phyloP scores from a whole-genome alignment of 2,888 invertebrate genomes.

The Teleogryllus oceanicus region DNA sequence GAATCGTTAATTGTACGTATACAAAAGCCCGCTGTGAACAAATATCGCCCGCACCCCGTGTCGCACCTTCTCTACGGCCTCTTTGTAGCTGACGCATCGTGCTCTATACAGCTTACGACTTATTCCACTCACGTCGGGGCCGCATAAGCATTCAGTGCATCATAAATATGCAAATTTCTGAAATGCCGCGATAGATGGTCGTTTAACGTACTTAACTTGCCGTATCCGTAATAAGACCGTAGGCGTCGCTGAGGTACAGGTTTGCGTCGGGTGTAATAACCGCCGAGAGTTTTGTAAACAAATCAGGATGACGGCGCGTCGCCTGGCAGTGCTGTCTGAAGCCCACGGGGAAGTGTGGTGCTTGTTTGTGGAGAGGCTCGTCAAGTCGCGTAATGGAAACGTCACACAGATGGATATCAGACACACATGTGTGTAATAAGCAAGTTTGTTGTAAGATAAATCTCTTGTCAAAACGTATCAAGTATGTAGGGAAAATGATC shows the following conservation, averaged over 20 bases:
- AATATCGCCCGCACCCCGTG: no score
- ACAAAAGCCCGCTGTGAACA: no score
- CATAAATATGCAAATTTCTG: conserved; percentile 7
- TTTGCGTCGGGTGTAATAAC: background rate
- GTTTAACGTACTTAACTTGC: conserved; percentile 3
- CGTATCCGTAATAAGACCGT: conserved; percentile 9
- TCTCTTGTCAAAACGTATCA: no score
- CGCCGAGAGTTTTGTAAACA: background rate
- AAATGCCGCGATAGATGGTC: conserved; percentile 1
- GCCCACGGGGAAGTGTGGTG: no score
- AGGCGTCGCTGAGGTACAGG: background rate
- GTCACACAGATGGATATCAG: no score
- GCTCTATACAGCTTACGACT: background rate
- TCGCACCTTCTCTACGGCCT: no score
- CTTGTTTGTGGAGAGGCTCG: no score
- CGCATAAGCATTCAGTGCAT: background rate
- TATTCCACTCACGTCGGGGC: background rate
- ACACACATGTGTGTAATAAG: no score
- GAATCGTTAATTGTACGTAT: no score
- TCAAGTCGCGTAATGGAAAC: no score
- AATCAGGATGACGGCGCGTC: background rate
- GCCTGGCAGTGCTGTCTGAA: background rate
- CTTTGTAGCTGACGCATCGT: background rate
- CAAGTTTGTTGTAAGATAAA: no score
- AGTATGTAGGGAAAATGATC: no score